A percentile compares a stretch with the other conserved stretches of the same genome.
Conservation (phyloP, 2,113 vertebrate species). For the Irena cyanogastra region DNA sequence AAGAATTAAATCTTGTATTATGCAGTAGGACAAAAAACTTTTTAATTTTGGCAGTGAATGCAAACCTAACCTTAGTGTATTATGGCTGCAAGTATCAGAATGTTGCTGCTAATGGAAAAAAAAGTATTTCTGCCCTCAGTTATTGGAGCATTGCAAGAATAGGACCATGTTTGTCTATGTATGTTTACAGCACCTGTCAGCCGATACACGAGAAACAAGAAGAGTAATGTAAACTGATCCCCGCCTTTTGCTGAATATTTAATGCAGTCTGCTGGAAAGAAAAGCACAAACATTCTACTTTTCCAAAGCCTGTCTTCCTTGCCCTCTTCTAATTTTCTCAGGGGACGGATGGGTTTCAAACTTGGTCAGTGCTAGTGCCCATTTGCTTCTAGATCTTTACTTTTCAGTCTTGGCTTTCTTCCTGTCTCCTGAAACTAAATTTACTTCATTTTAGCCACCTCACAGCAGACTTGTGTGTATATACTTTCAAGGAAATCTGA, state of each 20-base stretch:
- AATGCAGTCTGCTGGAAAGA: conserved; percentile 79
- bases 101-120: conserved; percentile 21
- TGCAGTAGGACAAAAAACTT: background rate
- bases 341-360: conserved; percentile 82
- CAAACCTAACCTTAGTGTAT: background rate
- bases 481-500: conserved; percentile 91
- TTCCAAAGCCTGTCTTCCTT: conserved; percentile 77
- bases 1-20: background rate
- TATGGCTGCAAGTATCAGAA: background rate
- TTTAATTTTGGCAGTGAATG: background rate
- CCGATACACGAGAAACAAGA: conserved; percentile 88
- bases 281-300: conserved; percentile 79
- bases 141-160: conserved; percentile 61
- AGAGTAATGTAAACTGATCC: conserved; percentile 85
- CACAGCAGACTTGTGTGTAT: conserved; percentile 87
- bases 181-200: conserved; percentile 91
- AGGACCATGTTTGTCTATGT: conserved; percentile 84
- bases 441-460: conserved; percentile 91
- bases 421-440: conserved; percentile 87
- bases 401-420: conserved; percentile 80
- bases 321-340: conserved; percentile 79
- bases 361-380: conserved; percentile 74
- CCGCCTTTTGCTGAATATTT: conserved; percentile 85
- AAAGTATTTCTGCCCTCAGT: conserved; percentile 60
- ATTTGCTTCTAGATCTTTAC: conserved; percentile 80